Percentiles rank a stretch among this genome's conserved stretches.
Conservation (phyloP, 1,140 invertebrate genomes). For the Panulirus ornatus region DNA sequence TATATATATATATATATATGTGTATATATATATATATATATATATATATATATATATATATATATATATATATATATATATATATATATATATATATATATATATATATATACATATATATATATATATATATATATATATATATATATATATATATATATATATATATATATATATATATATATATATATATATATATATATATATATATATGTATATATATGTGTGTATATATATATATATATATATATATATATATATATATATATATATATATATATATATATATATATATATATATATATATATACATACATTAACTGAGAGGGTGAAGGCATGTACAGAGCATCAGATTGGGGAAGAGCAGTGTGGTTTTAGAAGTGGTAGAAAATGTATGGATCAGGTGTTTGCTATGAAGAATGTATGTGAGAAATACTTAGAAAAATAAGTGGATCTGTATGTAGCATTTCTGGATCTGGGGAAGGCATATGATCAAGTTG, state of each 20-base stretch:
- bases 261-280: slow-evolving; percentile 32
- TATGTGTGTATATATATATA: slow-evolving; percentile 29
- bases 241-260: slow-evolving; percentile 20
- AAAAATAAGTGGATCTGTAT: too few species aligned
- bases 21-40: slow-evolving; percentile 12
- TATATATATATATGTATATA: neutral
- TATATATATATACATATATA: neutral
- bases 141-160: slow-evolving; percentile 11
- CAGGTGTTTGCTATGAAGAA: too few species aligned
- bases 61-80: neutral
- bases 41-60: slow-evolving; percentile 8
- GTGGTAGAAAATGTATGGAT: too few species aligned
- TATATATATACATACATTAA: slow-evolving; percentile 9
- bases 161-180: neutral
- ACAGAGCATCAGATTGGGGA: too few species aligned
- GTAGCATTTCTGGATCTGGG: too few species aligned
- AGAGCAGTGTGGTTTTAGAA: too few species aligned
- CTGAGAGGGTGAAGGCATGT: too few species aligned
- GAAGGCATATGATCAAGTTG: too few species aligned
- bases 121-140: slow-evolving; percentile 16
- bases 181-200: slow-evolving; percentile 6
- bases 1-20: neutral
- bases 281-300: slow-evolving; percentile 25
- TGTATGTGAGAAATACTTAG: too few species aligned
- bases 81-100: slow-evolving; percentile 22